phyloP scores from a whole-genome alignment of 2,797 vertebrate species.

The Acanthis flammea region DNA sequence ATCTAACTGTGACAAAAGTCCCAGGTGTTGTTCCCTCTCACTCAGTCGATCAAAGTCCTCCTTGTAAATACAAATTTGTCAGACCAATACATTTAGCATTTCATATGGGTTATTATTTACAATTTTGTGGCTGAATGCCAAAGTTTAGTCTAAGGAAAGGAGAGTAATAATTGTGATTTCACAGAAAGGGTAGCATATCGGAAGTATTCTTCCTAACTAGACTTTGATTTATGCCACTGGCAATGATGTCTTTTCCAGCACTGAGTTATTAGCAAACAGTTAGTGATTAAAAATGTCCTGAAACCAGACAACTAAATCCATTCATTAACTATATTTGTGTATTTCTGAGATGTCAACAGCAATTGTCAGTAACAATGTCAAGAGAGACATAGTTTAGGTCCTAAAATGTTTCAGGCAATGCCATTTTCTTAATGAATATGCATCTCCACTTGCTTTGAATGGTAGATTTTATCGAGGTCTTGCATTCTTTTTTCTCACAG shows the following conservation, averaged over 20 bases:
- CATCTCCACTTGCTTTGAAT: not conserved
- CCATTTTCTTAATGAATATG: not conserved
- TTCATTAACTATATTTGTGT: not conserved
- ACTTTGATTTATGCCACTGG: not conserved
- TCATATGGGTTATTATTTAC: not conserved
- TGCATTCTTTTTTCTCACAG: not conserved
- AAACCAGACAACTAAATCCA: not conserved
- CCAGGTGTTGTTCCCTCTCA: not conserved
- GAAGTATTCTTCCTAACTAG: not conserved
- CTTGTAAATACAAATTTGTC: not conserved
- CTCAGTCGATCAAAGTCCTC: not conserved
- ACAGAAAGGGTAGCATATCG: not conserved
- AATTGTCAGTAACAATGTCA: not conserved
- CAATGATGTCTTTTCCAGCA: not conserved
- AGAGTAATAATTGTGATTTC: not conserved
- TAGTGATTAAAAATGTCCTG: constrained; percentile 13
- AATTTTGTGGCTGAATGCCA: not conserved
- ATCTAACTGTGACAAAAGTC: not conserved
- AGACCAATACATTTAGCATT: not conserved
- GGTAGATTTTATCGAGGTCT: not conserved
- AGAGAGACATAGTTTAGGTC: not conserved
- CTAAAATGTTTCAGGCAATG: not conserved
- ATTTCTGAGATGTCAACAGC: not conserved
- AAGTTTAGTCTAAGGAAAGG: not conserved
- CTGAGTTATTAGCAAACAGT: constrained; percentile 11